These are phyloP conservation scores for Chelidonichthys spinosus DNA, from an alignment of 2,797 vertebrate genomes.

Conservation along the genomic window DNA sequence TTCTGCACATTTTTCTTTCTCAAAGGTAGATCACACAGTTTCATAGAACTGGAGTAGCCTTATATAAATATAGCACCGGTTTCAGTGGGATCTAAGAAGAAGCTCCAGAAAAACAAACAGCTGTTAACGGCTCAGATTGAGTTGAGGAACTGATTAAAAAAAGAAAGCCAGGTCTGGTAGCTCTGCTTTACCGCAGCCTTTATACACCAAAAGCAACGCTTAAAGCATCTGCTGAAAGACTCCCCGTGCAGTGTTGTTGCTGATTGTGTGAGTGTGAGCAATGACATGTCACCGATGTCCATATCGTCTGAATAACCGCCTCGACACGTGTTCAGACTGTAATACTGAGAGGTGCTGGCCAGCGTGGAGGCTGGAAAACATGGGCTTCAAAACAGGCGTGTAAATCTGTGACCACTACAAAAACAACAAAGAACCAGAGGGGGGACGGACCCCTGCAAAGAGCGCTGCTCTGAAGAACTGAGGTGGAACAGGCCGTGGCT, in stretches of 20 bases:
- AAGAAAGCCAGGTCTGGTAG: conserved; percentile 32
- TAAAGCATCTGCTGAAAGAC: conserved; percentile 37
- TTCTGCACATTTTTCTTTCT: conserved; percentile 59
- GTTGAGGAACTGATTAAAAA: conserved; percentile 50
- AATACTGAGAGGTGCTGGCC: conserved; percentile 75
- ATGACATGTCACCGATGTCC: conserved; percentile 31
- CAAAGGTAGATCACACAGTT: conserved; percentile 70
- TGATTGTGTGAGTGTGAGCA: conserved; percentile 31
- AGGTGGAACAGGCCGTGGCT: conserved; percentile 70
- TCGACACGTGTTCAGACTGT: conserved; percentile 66
- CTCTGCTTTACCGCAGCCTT: conserved; percentile 43
- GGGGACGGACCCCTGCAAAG: conserved; percentile 32
- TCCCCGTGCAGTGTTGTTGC: conserved; percentile 38
- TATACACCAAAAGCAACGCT: conserved; percentile 28
- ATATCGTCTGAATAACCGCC: conserved; percentile 49
- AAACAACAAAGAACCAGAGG: conserved; percentile 34
- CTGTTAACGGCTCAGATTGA: conserved; percentile 79
- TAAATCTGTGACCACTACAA: conserved; percentile 47
- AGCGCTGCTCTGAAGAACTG: conserved; percentile 70
- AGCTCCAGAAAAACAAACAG: conserved; percentile 61
- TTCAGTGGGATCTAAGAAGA: conserved; percentile 66
- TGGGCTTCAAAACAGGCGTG: conserved; percentile 45
- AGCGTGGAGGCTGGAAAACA: conserved; percentile 49
- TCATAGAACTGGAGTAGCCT: conserved; percentile 77
- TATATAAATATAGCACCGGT: conserved; percentile 84